phyloP scores from a whole-genome alignment of 92 coral and sea anemone species.

The Siderastrea siderea region DNA sequence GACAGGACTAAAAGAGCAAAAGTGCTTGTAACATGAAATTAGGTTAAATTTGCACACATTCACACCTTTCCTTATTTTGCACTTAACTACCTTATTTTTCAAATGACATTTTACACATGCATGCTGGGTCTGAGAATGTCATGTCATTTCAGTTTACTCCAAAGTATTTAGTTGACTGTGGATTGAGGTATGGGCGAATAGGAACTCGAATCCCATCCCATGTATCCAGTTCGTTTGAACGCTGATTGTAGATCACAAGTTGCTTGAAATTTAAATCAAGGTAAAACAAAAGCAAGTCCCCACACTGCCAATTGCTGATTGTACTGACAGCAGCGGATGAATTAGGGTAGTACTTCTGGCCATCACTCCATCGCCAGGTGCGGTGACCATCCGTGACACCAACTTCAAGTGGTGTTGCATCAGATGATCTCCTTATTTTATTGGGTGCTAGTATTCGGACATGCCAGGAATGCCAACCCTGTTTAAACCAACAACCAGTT shows the following conservation, averaged over 20 bases:
- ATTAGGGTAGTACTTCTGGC: conserved; percentile 39
- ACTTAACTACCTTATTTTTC: not conserved
- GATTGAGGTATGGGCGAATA: conserved; percentile 39
- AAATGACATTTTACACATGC: too few relatives aligned
- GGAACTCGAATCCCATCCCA: conserved; percentile 46
- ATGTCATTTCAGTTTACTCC: conserved; percentile 20
- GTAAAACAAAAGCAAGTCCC: conserved; percentile 43
- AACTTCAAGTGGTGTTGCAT: conserved; percentile 13
- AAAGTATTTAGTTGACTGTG: conserved; percentile 33
- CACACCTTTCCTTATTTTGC: too few relatives aligned
- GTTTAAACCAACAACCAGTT: conserved; percentile 43
- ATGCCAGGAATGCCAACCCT: conserved; percentile 48
- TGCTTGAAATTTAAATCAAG: conserved; percentile 42
- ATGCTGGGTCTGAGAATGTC: not conserved
- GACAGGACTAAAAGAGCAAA: too few relatives aligned
- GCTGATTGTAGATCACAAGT: conserved; percentile 46
- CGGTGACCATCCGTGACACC: conserved; percentile 46
- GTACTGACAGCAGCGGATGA: conserved; percentile 31
- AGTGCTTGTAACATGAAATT: too few relatives aligned
- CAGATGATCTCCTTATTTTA: conserved; percentile 24
- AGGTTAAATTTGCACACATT: too few relatives aligned
- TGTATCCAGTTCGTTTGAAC: conserved; percentile 30
- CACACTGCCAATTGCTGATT: conserved; percentile 45
- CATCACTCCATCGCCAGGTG: conserved; percentile 47
- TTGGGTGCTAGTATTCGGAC: conserved; percentile 42